Evolutionary conservation across 1,140 invertebrate genomes (phyloP).

Genomic region (Tyrophagus putrescentiae): DNA sequence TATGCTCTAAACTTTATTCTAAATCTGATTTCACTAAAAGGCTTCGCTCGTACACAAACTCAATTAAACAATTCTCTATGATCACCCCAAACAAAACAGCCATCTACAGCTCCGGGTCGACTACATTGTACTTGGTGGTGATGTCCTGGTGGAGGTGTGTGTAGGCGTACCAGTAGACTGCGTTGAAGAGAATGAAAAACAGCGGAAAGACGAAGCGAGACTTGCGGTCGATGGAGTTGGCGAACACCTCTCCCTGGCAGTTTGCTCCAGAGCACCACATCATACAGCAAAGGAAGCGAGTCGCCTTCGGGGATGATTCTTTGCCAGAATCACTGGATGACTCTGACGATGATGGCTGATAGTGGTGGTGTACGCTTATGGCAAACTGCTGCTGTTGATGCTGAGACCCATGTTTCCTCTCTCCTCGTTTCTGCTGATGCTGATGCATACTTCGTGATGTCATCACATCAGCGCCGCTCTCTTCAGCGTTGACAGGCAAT

Average conservation of each 20-base stretch:
- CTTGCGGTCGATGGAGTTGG: constrained; percentile 23
- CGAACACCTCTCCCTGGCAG: constrained; percentile 16
- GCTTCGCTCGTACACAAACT: not conserved
- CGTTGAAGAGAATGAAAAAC: constrained; percentile 25
- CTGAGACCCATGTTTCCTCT: too few species aligned
- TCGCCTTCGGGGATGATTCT: not conserved
- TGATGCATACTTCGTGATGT: too few species aligned
- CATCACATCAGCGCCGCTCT: too few species aligned
- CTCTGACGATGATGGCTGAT: too few species aligned
- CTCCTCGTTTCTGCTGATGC: too few species aligned
- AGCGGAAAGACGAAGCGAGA: constrained; percentile 25
- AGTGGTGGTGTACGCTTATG: too few species aligned
- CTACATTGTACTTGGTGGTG: too few species aligned
- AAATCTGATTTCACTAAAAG: not conserved
- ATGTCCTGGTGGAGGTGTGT: too few species aligned
- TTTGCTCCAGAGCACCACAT: not conserved
- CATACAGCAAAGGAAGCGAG: not conserved
- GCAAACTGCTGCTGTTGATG: too few species aligned
- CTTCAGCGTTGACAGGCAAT: not conserved
- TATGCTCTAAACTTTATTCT: too few species aligned
- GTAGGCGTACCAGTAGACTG: constrained; percentile 27
- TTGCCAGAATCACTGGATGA: too few species aligned
- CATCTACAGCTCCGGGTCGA: too few species aligned
- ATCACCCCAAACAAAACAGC: not conserved
- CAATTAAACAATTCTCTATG: not conserved